These are phyloP conservation scores for Hemicordylus capensis DNA, from an alignment of 2,113 vertebrate species.

Conservation along the genomic window DNA sequence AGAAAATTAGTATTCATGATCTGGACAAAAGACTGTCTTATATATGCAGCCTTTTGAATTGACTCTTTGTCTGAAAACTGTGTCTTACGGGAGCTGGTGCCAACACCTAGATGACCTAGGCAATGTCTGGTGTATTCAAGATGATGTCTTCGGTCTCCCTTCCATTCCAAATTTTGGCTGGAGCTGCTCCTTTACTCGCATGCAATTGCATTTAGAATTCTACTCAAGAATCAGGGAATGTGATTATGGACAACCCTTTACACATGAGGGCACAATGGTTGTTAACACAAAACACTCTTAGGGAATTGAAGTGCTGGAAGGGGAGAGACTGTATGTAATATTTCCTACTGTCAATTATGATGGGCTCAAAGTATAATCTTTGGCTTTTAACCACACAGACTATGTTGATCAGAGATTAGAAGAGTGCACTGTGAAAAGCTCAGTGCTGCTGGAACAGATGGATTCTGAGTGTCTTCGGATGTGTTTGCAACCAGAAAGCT, in stretches of 20 bases:
- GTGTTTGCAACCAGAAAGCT: not conserved
- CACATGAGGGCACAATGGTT: too few relatives aligned
- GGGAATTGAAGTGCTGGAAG: not conserved
- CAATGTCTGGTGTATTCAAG: not conserved
- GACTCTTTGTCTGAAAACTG: not conserved
- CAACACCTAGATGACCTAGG: not conserved
- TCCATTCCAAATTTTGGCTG: not conserved
- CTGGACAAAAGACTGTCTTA: not conserved
- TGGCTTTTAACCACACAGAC: not conserved
- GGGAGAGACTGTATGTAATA: not conserved
- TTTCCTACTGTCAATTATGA: not conserved
- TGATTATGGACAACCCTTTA: not conserved
- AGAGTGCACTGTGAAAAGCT: not conserved
- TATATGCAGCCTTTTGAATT: not conserved
- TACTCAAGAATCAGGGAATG: not conserved
- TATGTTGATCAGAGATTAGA: not conserved
- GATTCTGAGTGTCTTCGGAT: too few relatives aligned
- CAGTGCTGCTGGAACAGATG: not conserved
- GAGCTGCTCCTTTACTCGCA: not conserved
- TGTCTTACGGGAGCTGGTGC: not conserved
- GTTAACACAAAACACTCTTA: not conserved
- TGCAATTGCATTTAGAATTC: not conserved
- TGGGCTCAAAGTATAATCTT: not conserved
- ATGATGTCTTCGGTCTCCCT: not conserved
- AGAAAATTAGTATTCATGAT: not conserved